Evolutionary conservation across 2,113 vertebrate species (phyloP).

Genomic region (Euleptes europaea): DNA sequence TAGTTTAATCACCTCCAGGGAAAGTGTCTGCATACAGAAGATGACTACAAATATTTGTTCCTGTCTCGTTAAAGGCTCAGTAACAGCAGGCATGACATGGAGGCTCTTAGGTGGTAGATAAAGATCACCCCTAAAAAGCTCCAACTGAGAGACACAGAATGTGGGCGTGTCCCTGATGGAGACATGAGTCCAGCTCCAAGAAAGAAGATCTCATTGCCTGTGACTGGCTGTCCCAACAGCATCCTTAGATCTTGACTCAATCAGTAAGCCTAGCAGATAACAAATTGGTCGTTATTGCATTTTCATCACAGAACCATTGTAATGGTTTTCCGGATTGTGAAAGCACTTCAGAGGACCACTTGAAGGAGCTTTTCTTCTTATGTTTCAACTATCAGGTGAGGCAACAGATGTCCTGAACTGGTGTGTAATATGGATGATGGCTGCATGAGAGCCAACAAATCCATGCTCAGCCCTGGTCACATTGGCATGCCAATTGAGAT

Average conservation of each 20-base stretch:
- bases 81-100: not conserved
- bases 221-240: not conserved
- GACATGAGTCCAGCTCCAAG: not conserved
- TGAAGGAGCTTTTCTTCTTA: too few species aligned
- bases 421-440: too few species aligned
- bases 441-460: too few species aligned
- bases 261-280: not conserved
- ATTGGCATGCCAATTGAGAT: too few species aligned
- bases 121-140: not conserved
- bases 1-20: not conserved
- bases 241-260: not conserved
- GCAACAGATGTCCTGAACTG: too few species aligned
- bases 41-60: not conserved
- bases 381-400: not conserved
- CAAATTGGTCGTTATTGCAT: not conserved
- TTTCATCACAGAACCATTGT: not conserved
- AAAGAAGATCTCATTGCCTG: not conserved
- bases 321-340: not conserved
- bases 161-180: not conserved
- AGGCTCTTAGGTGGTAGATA: not conserved
- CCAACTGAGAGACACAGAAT: not conserved
- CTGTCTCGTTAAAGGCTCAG: not conserved
- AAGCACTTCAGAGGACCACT: not conserved
- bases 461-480: too few species aligned
- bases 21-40: not conserved